phyloP scores from a whole-genome alignment of 2,113 vertebrate genomes.

The Delphinapterus leucas region DNA sequence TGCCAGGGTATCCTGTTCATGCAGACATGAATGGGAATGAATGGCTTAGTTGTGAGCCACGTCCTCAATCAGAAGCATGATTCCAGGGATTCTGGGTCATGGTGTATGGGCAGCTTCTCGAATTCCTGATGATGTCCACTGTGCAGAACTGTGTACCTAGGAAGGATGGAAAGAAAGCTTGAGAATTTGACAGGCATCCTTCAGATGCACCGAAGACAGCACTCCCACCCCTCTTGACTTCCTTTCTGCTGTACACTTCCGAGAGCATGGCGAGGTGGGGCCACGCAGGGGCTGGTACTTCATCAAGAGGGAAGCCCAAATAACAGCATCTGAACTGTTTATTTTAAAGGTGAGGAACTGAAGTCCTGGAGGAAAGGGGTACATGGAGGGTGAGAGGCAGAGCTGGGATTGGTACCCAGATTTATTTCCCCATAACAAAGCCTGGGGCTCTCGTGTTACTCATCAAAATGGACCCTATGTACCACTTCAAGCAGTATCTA shows the following conservation, averaged over 20 bases:
- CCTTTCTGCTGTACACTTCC: neutral
- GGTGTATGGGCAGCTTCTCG: constrained; percentile 84
- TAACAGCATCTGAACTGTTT: neutral
- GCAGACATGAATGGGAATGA: constrained; percentile 47
- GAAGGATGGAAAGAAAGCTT: constrained; percentile 7
- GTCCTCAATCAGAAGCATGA: constrained; percentile 81
- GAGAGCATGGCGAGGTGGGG: neutral
- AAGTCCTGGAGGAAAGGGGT: neutral
- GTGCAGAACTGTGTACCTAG: constrained; percentile 83
- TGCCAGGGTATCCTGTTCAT: constrained; percentile 2
- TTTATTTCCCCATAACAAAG: neutral
- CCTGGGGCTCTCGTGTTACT: neutral
- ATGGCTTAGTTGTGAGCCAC: neutral
- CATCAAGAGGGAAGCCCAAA: neutral
- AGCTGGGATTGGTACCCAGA: neutral
- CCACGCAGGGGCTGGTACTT: neutral
- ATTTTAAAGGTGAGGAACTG: neutral
- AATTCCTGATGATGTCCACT: constrained; percentile 84
- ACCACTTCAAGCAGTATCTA: neutral
- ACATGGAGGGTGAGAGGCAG: neutral
- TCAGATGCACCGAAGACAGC: neutral
- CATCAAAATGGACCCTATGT: neutral
- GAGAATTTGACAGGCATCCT: neutral
- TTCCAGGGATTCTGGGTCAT: constrained; percentile 84
- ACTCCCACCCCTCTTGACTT: neutral